Conservation (phyloP, 2,797 vertebrate species). For the Gallinago stenura region DNA sequence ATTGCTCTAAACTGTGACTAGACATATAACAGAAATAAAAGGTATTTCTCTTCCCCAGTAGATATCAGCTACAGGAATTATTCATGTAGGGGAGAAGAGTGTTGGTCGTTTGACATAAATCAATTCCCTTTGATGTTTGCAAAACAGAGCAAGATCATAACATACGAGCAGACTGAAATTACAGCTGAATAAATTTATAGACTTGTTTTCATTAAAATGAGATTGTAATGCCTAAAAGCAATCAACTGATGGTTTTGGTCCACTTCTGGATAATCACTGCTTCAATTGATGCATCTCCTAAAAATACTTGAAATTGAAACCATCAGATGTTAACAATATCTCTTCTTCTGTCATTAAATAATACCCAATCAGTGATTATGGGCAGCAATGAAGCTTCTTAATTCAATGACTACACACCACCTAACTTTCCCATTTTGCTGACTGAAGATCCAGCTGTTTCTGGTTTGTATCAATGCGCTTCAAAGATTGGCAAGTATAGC, state of each 20-base stretch:
- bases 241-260: slow-evolving; percentile 47
- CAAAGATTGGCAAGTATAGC: slow-evolving; percentile 26
- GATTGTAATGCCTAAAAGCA: slow-evolving; percentile 33
- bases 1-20: slow-evolving; percentile 34
- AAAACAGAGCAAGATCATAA: slow-evolving; percentile 38
- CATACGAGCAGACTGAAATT: background rate
- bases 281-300: slow-evolving; percentile 43
- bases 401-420: slow-evolving; percentile 29
- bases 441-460: slow-evolving; percentile 43
- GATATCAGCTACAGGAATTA: background rate
- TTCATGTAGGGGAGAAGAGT: background rate
- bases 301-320: slow-evolving; percentile 52
- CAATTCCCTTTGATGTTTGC: slow-evolving; percentile 37
- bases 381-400: slow-evolving; percentile 37
- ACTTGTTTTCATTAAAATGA: slow-evolving; percentile 53
- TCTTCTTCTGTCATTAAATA: slow-evolving; percentile 58
- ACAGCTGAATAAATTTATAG: slow-evolving; percentile 27
- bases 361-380: slow-evolving; percentile 56
- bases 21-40: slow-evolving; percentile 12
- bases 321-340: slow-evolving; percentile 16
- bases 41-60: background rate
- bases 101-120: slow-evolving; percentile 21
- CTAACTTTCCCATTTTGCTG: slow-evolving; percentile 43
- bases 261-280: slow-evolving; percentile 58
- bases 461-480: background rate